Evolutionary conservation across 2,113 vertebrate species (phyloP).

Genomic region (Zosterops japonicus): DNA sequence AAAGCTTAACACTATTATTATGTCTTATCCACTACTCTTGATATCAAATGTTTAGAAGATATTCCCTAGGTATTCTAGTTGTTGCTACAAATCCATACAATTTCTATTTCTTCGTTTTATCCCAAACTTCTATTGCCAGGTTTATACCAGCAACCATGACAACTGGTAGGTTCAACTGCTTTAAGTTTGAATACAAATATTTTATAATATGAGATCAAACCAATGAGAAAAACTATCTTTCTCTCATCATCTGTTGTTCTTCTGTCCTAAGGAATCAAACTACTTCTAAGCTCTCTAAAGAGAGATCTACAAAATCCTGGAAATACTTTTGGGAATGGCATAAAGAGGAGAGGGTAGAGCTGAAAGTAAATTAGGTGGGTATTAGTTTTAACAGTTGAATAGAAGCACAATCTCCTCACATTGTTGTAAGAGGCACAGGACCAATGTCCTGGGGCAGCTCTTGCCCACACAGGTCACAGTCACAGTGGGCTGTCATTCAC

Average conservation of each 20-base stretch:
- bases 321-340: background rate
- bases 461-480: background rate
- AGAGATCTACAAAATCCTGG: background rate
- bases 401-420: background rate
- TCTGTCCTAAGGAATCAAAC: background rate
- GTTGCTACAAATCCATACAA: background rate
- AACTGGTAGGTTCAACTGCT: background rate
- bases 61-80: background rate
- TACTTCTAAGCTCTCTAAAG: background rate
- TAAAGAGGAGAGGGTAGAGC: background rate
- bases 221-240: background rate
- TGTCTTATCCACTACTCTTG: background rate
- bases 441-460: background rate
- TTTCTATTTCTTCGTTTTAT: background rate
- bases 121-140: background rate
- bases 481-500: background rate
- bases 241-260: background rate
- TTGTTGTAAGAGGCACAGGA: background rate
- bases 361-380: background rate
- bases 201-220: background rate
- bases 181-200: background rate
- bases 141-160: background rate
- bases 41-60: background rate
- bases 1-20: background rate
- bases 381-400: background rate